phyloP scores from a whole-genome alignment of 2,113 vertebrate genomes.

The Daboia siamensis region DNA sequence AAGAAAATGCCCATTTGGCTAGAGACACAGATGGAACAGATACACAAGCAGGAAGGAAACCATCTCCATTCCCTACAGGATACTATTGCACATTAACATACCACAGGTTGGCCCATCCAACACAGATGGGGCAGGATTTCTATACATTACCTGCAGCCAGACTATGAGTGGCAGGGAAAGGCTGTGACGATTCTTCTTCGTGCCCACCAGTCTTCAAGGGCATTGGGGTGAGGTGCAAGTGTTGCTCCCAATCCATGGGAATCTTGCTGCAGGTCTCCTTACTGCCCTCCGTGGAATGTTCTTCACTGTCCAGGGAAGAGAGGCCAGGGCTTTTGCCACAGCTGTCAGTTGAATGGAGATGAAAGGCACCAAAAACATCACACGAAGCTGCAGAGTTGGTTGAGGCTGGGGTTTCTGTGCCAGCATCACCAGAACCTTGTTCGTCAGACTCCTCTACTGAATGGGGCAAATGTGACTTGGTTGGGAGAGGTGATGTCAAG shows the following conservation, averaged over 20 bases:
- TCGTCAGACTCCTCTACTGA: constrained; percentile 32
- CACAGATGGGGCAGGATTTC: constrained; percentile 23
- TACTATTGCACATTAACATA: constrained; percentile 30
- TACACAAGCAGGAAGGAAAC: constrained; percentile 2
- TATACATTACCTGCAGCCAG: constrained; percentile 81
- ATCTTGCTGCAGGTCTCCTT: constrained; percentile 44
- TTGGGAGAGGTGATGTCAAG: background rate
- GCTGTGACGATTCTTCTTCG: constrained; percentile 49
- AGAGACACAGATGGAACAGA: constrained; percentile 24
- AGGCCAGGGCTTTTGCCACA: constrained; percentile 75
- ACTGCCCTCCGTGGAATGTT: constrained; percentile 69
- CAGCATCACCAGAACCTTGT: constrained; percentile 49
- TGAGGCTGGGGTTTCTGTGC: constrained; percentile 66
- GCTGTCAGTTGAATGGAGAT: constrained; percentile 72
- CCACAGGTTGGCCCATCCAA: constrained; percentile 15
- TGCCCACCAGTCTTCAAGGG: constrained; percentile 20
- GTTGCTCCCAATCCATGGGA: constrained; percentile 39
- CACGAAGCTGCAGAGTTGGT: constrained; percentile 69
- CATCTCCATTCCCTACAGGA: background rate
- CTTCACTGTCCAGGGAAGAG: constrained; percentile 77
- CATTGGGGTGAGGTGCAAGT: background rate
- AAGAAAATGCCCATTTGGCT: background rate
- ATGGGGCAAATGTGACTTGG: constrained; percentile 17
- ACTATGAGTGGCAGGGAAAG: constrained; percentile 61
- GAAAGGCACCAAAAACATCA: constrained; percentile 67